phyloP scores from a whole-genome alignment of 2,113 vertebrate genomes.

The Lathamus discolor region DNA sequence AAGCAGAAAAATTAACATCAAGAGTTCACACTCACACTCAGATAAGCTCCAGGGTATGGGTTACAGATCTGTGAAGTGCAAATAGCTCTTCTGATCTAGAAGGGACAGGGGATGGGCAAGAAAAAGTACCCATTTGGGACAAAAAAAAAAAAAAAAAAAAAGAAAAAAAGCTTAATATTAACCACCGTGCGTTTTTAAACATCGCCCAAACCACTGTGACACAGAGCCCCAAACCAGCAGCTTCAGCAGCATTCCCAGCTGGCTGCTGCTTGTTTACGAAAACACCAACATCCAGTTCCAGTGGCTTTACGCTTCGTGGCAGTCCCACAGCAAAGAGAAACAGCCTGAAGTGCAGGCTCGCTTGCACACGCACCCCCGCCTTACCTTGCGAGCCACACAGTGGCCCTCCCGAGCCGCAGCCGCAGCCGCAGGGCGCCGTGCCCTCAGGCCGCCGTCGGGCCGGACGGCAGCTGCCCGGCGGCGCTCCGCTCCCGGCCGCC shows the following conservation, averaged over 20 bases:
- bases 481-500: not conserved
- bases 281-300: accelerated
- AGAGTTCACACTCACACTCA: not conserved
- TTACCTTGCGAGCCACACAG: accelerated
- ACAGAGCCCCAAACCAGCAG: accelerated
- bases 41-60: accelerated
- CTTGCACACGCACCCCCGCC: not conserved
- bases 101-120: accelerated
- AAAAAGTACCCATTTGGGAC: accelerated
- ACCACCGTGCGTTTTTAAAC: accelerated
- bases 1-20: not conserved
- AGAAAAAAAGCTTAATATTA: accelerated
- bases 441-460: not conserved
- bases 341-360: accelerated
- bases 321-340: accelerated
- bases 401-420: accelerated
- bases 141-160: not conserved
- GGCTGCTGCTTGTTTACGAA: not conserved
- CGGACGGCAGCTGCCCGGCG: too few species aligned
- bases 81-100: accelerated
- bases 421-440: accelerated
- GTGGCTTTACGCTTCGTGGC: accelerated
- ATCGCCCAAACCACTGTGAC: accelerated
- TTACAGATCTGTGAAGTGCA: accelerated
- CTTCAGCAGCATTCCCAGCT: accelerated